Evolutionary conservation across 2,113 vertebrate genomes (phyloP).

Genomic region (Silurus glanis): DNA sequence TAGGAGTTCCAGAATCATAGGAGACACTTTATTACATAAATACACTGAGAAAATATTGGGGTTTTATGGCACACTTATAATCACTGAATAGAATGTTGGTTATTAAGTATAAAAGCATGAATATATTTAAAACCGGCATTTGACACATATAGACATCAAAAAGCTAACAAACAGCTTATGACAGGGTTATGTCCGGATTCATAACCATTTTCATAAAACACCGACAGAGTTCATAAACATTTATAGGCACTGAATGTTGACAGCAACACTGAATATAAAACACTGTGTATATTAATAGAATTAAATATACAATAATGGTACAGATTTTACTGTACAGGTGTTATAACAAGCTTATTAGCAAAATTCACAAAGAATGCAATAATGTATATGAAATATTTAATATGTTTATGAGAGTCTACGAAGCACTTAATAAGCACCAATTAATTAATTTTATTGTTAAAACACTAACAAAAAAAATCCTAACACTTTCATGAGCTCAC

Average conservation of each 20-base stretch:
- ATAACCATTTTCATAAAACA: background rate
- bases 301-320: background rate
- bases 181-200: background rate
- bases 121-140: background rate
- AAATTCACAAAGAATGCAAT: background rate
- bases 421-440: background rate
- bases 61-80: background rate
- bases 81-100: background rate
- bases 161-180: background rate
- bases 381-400: background rate
- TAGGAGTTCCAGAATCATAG: background rate
- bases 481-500: background rate
- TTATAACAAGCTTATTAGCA: background rate
- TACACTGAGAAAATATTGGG: background rate
- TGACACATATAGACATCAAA: background rate
- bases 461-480: background rate
- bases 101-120: background rate
- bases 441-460: too few relatives aligned
- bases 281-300: background rate
- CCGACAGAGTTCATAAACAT: background rate
- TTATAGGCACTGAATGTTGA: background rate
- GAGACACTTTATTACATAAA: background rate
- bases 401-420: background rate
- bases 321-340: background rate
- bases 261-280: background rate